Evolutionary conservation across 2,888 invertebrate species (phyloP), one percentile per base, ranked within the genome.

Genomic region (Globia sparganii): DNA sequence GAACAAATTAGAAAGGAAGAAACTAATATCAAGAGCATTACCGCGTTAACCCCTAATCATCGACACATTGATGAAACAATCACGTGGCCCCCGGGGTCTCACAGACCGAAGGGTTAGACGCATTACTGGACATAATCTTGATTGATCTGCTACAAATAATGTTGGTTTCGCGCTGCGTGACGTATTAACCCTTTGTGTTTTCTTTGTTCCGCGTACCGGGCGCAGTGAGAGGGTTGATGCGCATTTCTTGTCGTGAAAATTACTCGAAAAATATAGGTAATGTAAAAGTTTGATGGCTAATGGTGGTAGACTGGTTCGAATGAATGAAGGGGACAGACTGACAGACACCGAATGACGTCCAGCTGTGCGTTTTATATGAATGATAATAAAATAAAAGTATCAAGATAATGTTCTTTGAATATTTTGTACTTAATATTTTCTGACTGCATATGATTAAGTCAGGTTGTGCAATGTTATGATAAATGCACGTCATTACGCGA

Each of bases 111-210:
- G 95, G 96, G 95, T 95, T 94, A 91, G 87, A 83, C 86, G 92
- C 90, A 94, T 94, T 94, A 94, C 92, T 91, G 94, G 94, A 92
- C 92, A 92, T 95, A 96, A 96, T 96, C 96, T 96, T 96, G 96
- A 96, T 96, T 94, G 96, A 96, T 96, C 94, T 93, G 92, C 91
- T 92, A 95, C 96, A 95, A 96, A 96, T 95, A 95, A 95, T 92
- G 91, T 92, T 92, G 93, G 93, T 91, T 91, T 91, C 81, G 87
- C 90, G 83, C 91, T 86, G 91, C 91, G 92, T 91, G 88, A 87
- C 89, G 87, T 85, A 79, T 75, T 70, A 80, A 91, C 91, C 92
- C 91, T 85, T 87, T 88, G 66, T 85, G 86, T 88, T 89, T 88
- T 88, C 90, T 91, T 90, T 90, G 89, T 88, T 83, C 81, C 78